Evolutionary conservation across 2,888 invertebrate species (phyloP).

Genomic region (Caenorhabditis zanzibari): DNA sequence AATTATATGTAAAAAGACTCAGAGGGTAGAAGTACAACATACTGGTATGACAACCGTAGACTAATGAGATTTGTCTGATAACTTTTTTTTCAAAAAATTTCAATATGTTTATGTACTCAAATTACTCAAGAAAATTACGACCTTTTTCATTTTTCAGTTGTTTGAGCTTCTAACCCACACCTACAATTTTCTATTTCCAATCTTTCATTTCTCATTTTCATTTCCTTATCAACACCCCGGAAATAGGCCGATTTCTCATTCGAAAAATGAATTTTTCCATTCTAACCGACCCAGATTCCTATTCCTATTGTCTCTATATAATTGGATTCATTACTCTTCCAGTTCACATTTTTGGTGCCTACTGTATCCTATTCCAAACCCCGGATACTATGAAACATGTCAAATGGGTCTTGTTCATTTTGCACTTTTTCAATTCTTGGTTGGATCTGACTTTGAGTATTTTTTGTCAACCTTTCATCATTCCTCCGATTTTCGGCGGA

Average conservation of each 20-base stretch:
- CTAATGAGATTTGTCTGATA: too few relatives aligned
- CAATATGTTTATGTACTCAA: too few relatives aligned
- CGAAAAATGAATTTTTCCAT: not conserved
- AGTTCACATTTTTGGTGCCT: conserved; percentile 30
- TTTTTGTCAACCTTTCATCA: not conserved
- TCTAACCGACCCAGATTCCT: not conserved
- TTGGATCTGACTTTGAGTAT: conserved; percentile 12
- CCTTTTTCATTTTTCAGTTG: too few relatives aligned
- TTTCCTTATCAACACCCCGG: not conserved
- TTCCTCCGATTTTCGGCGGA: conserved; percentile 2
- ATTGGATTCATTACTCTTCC: conserved; percentile 5
- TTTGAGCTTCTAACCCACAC: not conserved
- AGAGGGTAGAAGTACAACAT: too few relatives aligned
- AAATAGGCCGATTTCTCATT: not conserved
- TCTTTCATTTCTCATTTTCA: not conserved
- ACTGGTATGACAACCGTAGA: too few relatives aligned
- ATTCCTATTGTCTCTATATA: not conserved
- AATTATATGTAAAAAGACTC: not conserved
- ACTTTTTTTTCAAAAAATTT: too few relatives aligned
- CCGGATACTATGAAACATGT: conserved; percentile 29
- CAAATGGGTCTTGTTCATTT: conserved; percentile 32
- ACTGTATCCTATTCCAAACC: conserved; percentile 48
- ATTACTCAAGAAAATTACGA: too few relatives aligned
- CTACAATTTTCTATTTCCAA: not conserved
- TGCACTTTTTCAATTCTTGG: conserved; percentile 26